Conservation (phyloP, 1,140 invertebrate genomes). For the Phocides pigmalion region DNA sequence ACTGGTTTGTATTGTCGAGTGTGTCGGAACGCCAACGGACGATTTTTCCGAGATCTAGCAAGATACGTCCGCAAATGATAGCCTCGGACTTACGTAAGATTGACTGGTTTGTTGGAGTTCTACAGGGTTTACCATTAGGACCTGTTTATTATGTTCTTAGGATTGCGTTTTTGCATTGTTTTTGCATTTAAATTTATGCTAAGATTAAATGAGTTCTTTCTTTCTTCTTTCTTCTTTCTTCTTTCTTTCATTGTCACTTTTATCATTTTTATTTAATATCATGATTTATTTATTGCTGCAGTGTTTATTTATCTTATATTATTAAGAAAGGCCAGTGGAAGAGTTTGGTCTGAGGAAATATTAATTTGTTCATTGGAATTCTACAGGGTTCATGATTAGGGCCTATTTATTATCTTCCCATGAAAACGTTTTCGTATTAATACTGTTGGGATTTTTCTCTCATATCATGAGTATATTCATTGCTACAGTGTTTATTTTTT, state of each 20-base stretch:
- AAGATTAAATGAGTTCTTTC: too few species aligned
- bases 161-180: too few species aligned
- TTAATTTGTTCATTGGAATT: not conserved
- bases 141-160: constrained; percentile 1
- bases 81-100: constrained; percentile 28
- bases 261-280: too few species aligned
- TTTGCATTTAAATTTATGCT: too few species aligned
- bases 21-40: constrained; percentile 49
- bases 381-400: not conserved
- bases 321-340: too few species aligned
- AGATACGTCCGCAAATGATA: constrained; percentile 37
- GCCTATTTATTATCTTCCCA: not conserved
- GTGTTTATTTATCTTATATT: too few species aligned
- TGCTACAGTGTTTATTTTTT: not conserved
- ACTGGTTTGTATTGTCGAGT: constrained; percentile 70
- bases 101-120: constrained; percentile 13
- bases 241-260: too few species aligned
- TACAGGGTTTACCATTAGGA: constrained; percentile 13
- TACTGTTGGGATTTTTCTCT: not conserved
- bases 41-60: constrained; percentile 65
- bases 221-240: too few species aligned
- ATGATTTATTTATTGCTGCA: too few species aligned
- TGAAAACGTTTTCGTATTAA: not conserved
- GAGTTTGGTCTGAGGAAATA: not conserved
- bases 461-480: not conserved